phyloP scores from a whole-genome alignment of 2,113 vertebrate species.

The Camarhynchus parvulus region DNA sequence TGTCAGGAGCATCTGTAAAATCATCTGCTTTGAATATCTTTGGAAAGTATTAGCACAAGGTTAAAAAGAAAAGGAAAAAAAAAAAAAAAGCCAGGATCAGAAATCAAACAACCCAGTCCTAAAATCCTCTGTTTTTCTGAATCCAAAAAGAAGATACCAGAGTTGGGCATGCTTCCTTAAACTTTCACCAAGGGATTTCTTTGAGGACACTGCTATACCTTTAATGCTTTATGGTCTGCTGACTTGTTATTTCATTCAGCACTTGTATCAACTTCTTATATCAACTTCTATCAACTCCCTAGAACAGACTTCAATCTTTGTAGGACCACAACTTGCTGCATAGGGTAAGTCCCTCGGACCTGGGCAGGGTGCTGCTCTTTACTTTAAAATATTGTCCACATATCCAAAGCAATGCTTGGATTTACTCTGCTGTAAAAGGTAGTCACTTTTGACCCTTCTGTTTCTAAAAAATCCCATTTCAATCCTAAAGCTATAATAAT shows the following conservation, averaged over 20 bases:
- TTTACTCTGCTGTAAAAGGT: neutral
- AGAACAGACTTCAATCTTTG: neutral
- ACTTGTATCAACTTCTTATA: rapidly evolving
- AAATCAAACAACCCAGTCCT: neutral
- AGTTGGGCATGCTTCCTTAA: neutral
- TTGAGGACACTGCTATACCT: neutral
- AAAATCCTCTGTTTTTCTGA: neutral
- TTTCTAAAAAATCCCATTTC: neutral
- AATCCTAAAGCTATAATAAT: neutral
- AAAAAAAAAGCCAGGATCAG: neutral
- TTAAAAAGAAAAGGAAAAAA: neutral
- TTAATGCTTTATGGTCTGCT: neutral
- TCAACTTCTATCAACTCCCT: neutral
- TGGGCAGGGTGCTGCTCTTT: neutral
- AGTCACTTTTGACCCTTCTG: neutral
- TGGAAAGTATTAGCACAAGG: neutral
- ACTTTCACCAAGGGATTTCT: neutral
- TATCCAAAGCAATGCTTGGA: neutral
- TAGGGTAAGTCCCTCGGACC: neutral
- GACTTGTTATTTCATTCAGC: neutral
- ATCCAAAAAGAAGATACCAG: neutral
- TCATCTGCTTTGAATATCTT: conserved; percentile 4
- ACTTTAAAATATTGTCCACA: neutral
- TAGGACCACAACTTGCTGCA: neutral
- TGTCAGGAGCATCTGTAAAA: conserved; percentile 32